Conservation (phyloP, 2,113 vertebrate genomes). For the Panthera tigris region DNA sequence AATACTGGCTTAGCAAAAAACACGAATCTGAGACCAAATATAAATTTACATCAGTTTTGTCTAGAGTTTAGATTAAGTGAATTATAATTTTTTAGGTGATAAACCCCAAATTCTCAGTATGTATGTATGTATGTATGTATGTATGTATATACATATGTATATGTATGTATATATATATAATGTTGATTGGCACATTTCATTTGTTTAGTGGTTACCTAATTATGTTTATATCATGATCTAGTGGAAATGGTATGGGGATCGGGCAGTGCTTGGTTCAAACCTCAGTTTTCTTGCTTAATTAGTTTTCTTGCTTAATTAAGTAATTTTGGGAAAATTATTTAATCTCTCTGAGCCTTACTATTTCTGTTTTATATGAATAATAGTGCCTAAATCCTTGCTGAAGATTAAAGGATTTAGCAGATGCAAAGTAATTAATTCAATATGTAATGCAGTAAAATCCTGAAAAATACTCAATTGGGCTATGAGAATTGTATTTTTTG, state of each 20-base stretch:
- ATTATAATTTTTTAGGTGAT: neutral
- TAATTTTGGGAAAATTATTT: neutral
- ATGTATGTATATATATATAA: neutral
- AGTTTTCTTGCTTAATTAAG: neutral
- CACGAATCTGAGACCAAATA: neutral
- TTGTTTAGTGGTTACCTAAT: neutral
- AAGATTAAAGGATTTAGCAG: neutral
- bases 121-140: no score
- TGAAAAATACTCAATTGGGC: neutral
- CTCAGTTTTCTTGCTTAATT: neutral
- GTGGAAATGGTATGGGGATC: neutral
- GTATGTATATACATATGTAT: neutral
- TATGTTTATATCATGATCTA: neutral
- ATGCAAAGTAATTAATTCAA: neutral
- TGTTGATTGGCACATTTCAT: neutral
- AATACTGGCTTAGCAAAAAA: neutral
- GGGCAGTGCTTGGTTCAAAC: neutral
- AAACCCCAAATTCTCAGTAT: neutral
- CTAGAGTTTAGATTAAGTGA: neutral
- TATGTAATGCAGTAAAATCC: neutral
- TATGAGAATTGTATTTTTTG: neutral
- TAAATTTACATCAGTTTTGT: neutral
- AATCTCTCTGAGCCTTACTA: neutral
- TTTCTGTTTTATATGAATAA: neutral
- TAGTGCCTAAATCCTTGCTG: neutral